Evolutionary conservation across 2,888 invertebrate genomes (phyloP).

Genomic region (Athalia cordata): DNA sequence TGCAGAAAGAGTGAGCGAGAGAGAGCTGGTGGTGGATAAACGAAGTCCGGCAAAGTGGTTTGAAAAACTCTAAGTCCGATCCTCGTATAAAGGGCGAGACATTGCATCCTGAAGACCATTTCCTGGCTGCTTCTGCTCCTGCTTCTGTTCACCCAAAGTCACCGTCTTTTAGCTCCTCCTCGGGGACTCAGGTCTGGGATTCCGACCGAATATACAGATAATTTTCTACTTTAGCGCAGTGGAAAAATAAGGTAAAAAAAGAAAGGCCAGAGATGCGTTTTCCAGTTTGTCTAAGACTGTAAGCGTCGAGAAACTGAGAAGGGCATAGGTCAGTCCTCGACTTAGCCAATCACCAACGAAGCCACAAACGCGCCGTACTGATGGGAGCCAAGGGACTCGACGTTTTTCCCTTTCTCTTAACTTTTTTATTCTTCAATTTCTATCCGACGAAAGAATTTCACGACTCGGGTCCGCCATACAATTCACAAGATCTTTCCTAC

Average conservation of each 20-base stretch:
- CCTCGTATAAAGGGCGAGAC: conserved; percentile 21
- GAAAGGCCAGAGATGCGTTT: background rate
- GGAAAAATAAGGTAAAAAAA: background rate
- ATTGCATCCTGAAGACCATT: conserved; percentile 29
- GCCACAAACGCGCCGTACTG: conserved; percentile 2
- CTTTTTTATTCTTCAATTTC: background rate
- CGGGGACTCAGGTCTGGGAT: background rate
- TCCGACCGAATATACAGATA: conserved; percentile 17
- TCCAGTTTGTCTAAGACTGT: background rate
- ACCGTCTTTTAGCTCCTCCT: conserved; percentile 13
- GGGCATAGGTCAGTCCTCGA: background rate
- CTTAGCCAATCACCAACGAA: conserved; percentile 3
- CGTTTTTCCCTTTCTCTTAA: conserved; percentile 5
- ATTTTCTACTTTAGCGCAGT: conserved; percentile 12
- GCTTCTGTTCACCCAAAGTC: background rate
- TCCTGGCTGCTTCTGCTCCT: conserved; percentile 8
- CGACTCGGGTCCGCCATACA: background rate
- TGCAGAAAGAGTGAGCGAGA: background rate
- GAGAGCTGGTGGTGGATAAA: background rate
- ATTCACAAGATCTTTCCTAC: background rate
- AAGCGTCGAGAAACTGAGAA: background rate
- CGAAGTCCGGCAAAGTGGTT: background rate
- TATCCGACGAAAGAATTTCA: background rate
- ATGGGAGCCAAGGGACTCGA: conserved; percentile 22
- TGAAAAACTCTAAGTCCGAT: conserved; percentile 13